phyloP scores from a whole-genome alignment of 2,113 vertebrate genomes.

The Glaucomys volans region DNA sequence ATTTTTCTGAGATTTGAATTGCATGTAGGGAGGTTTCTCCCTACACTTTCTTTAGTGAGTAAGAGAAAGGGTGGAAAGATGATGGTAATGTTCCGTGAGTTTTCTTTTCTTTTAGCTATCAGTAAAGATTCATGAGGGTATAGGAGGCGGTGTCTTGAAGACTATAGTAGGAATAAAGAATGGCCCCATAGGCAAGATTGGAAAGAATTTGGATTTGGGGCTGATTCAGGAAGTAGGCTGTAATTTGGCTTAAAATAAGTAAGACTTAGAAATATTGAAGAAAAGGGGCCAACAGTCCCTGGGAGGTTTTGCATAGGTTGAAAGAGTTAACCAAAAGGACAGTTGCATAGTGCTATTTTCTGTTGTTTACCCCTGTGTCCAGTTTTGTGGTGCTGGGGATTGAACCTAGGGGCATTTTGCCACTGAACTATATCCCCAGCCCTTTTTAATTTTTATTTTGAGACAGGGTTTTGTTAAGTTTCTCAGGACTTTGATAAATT shows the following conservation, averaged over 20 bases:
- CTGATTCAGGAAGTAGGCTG: slow-evolving; percentile 25
- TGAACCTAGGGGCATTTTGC: too few species aligned
- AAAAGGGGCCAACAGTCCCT: background rate
- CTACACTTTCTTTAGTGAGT: background rate
- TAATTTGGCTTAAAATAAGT: background rate
- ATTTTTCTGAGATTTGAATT: slow-evolving; percentile 1
- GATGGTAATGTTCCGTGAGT: background rate
- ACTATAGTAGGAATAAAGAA: background rate
- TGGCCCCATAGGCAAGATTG: background rate
- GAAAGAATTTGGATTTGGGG: background rate
- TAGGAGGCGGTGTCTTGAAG: background rate
- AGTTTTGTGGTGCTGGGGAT: too few species aligned
- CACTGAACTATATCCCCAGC: too few species aligned
- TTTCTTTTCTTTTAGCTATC: background rate
- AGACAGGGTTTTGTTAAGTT: too few species aligned
- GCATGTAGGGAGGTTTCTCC: background rate
- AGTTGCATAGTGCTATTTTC: background rate
- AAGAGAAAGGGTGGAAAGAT: background rate
- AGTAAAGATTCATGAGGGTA: background rate
- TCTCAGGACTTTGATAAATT: too few species aligned
- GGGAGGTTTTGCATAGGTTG: background rate
- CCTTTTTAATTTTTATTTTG: too few species aligned
- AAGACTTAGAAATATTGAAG: background rate
- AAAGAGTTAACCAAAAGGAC: background rate
- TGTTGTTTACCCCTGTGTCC: background rate